phyloP scores from a whole-genome alignment of 2,888 invertebrate species.

The Scaptomyza caliginosa region DNA sequence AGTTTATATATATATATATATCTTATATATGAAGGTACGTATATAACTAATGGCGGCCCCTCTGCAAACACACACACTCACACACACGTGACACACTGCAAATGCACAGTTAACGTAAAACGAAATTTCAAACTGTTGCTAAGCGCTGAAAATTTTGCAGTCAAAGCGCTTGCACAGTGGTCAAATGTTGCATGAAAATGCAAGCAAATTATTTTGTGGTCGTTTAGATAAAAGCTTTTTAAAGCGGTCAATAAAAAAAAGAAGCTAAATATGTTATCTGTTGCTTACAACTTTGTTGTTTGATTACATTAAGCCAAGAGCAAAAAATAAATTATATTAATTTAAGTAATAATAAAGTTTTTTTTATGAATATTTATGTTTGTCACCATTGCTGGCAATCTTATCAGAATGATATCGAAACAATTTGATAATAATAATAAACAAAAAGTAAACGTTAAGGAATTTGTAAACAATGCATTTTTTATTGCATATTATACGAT shows the following conservation, averaged over 20 bases:
- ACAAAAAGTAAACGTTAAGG: no score
- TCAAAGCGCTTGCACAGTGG: slow-evolving; percentile 56
- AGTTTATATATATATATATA: slow-evolving; percentile 37
- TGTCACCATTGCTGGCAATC: not conserved
- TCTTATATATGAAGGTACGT: not conserved
- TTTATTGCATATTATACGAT: slow-evolving; percentile 9
- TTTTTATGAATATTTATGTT: not conserved
- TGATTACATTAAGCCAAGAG: not conserved
- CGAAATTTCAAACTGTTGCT: slow-evolving; percentile 62
- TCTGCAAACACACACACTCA: slow-evolving; percentile 38
- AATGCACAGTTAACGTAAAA: slow-evolving; percentile 39
- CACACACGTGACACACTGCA: not conserved
- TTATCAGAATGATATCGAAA: slow-evolving; percentile 2
- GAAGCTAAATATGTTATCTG: not conserved
- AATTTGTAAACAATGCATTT: not conserved
- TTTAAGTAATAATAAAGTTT: not conserved
- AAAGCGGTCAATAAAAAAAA: not conserved
- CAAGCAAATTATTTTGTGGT: slow-evolving; percentile 1
- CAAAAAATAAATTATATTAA: not conserved
- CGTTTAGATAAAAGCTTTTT: not conserved
- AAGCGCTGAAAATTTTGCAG: slow-evolving; percentile 70
- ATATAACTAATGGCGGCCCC: slow-evolving; percentile 20
- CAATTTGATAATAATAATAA: not conserved
- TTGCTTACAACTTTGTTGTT: not conserved
- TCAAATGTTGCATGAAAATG: not conserved